A percentile compares a stretch with the other conserved stretches of the same genome.
Conservation (phyloP, 2,113 vertebrate species). For the Strix uralensis region DNA sequence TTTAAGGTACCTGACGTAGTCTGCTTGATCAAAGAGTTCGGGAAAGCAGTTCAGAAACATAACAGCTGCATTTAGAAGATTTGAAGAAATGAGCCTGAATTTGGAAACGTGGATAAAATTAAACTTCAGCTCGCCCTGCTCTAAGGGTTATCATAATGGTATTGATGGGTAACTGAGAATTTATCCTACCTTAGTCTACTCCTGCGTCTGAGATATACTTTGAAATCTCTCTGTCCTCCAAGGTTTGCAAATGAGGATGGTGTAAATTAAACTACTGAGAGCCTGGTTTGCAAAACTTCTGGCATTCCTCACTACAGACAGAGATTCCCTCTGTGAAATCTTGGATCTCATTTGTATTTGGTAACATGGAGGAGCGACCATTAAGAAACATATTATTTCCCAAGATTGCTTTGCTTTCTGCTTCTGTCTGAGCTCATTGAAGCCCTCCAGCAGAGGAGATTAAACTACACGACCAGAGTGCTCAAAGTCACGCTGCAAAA, state of each 20-base stretch:
- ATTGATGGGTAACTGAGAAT: not conserved
- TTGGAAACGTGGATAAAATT: not conserved
- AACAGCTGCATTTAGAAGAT: not conserved
- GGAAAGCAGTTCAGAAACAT: not conserved
- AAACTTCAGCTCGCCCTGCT: not conserved
- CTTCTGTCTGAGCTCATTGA: not conserved
- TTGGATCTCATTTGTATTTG: not conserved
- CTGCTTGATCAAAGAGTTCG: not conserved
- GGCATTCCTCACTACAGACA: not conserved
- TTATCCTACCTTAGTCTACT: not conserved
- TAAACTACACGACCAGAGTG: not conserved
- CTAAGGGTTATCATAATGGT: not conserved
- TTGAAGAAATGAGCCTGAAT: not conserved
- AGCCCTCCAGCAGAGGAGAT: not conserved
- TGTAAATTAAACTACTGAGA: not conserved
- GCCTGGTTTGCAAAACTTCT: not conserved
- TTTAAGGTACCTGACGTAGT: not conserved
- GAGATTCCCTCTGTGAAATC: not conserved
- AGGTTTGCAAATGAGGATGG: not conserved
- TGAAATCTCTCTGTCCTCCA: not conserved
- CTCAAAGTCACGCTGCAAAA: constrained; percentile 20
- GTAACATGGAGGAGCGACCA: not conserved
- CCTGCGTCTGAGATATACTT: not conserved
- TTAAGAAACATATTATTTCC: not conserved
- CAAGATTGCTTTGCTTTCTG: not conserved